Conservation (phyloP, 2,797 vertebrate species). For the Telmatherina bonti region DNA sequence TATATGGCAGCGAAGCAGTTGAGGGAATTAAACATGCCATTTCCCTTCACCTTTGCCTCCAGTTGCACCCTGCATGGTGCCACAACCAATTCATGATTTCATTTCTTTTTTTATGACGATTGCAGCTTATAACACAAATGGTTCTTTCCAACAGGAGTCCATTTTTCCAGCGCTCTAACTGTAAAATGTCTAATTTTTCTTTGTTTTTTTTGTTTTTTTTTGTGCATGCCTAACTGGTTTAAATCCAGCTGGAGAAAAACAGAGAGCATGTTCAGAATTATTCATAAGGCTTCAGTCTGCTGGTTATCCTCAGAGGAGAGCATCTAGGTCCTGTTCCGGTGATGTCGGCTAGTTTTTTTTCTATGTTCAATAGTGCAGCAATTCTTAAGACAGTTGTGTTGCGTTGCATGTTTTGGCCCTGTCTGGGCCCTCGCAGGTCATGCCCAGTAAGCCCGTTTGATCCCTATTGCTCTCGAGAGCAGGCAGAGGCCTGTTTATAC, state of each 20-base stretch:
- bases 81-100: constrained; percentile 19
- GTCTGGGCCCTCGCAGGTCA: constrained; percentile 70
- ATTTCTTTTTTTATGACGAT: neutral
- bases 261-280: constrained; percentile 71
- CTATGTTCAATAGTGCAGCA: constrained; percentile 59
- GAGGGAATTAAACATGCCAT: constrained; percentile 76
- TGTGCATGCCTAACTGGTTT: constrained; percentile 47
- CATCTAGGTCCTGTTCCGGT: constrained; percentile 74
- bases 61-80: constrained; percentile 49
- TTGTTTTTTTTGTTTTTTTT: constrained; percentile 51
- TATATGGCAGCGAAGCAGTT: constrained; percentile 77
- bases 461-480: constrained; percentile 81
- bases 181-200: constrained; percentile 58
- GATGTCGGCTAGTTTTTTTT: constrained; percentile 60
- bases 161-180: constrained; percentile 39
- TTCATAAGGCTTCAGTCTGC: constrained; percentile 77
- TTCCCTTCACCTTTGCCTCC: constrained; percentile 60
- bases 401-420: constrained; percentile 65
- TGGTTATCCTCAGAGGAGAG: constrained; percentile 67
- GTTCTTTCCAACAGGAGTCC: neutral
- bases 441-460: constrained; percentile 82
- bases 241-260: constrained; percentile 62
- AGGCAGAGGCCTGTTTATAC: constrained; percentile 79
- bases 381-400: constrained; percentile 73
- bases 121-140: neutral